phyloP scores from a whole-genome alignment of 2,113 vertebrate genomes.

The Rhynchomys soricoides region DNA sequence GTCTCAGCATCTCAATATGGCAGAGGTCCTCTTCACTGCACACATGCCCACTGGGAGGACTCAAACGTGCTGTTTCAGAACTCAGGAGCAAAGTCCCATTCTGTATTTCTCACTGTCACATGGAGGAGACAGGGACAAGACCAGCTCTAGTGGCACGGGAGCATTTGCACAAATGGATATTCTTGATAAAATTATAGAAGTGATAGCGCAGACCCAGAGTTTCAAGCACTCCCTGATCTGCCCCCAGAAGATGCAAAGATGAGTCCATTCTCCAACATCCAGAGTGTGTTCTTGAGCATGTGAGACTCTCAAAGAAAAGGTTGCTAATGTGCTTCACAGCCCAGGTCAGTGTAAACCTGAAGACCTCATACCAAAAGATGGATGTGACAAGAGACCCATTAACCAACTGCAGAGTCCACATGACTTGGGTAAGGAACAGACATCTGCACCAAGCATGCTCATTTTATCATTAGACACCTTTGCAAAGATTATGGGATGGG shows the following conservation, averaged over 20 bases:
- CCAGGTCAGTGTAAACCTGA: neutral
- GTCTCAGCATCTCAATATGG: too few species aligned
- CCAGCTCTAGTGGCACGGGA: neutral
- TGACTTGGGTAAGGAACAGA: conserved; percentile 97
- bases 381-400: too few species aligned
- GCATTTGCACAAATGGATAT: neutral
- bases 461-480: conserved; percentile 94
- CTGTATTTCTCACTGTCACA: neutral
- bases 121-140: neutral
- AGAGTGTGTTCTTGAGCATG: neutral
- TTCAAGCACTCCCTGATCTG: neutral
- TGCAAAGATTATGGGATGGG: conserved; percentile 92
- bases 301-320: neutral
- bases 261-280: neutral
- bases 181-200: neutral
- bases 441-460: conserved; percentile 97
- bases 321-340: neutral
- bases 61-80: neutral
- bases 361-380: neutral
- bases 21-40: neutral
- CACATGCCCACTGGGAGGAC: neutral
- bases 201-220: neutral
- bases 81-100: neutral
- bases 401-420: conserved; percentile 95
- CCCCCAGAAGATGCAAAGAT: neutral